phyloP scores from a whole-genome alignment of 1,140 invertebrate genomes.

The Onthophagus taurus region DNA sequence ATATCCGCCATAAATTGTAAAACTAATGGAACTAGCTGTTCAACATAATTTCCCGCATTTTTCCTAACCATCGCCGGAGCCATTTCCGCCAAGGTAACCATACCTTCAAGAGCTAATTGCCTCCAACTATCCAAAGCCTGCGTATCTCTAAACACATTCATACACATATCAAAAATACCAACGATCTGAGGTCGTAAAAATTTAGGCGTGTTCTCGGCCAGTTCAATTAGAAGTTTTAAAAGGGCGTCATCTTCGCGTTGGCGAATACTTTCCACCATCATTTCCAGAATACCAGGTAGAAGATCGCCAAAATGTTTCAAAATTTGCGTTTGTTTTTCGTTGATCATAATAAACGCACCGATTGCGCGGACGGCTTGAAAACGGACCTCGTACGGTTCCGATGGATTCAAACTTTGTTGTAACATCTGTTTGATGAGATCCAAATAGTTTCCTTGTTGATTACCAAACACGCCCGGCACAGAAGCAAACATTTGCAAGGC shows the following conservation, averaged over 20 bases:
- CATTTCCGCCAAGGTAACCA: constrained; percentile 91
- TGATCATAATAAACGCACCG: constrained; percentile 80
- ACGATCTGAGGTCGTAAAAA: constrained; percentile 80
- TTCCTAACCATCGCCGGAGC: constrained; percentile 94
- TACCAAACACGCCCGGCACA: constrained; percentile 94
- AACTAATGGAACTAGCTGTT: constrained; percentile 67
- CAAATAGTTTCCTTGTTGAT: constrained; percentile 84
- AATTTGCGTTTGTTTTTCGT: constrained; percentile 80
- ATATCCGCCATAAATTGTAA: constrained; percentile 96
- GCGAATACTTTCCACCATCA: constrained; percentile 69
- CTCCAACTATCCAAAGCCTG: constrained; percentile 77
- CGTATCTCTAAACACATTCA: constrained; percentile 70
- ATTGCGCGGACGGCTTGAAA: constrained; percentile 78
- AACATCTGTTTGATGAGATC: constrained; percentile 94
- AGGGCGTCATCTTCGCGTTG: constrained; percentile 82
- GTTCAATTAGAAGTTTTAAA: constrained; percentile 84
- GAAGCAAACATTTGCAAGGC: constrained; percentile 91
- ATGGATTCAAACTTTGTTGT: constrained; percentile 64
- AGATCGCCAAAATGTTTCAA: constrained; percentile 83
- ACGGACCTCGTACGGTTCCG: constrained; percentile 58
- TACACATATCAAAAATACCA: constrained; percentile 81
- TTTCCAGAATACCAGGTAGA: constrained; percentile 58
- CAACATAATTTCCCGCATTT: constrained; percentile 70
- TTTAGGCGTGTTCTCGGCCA: constrained; percentile 89
- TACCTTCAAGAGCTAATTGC: constrained; percentile 78